Base-by-base conservation (phyloP, 2,888 invertebrate genomes). In the Tromatobia lineatoria region DNA sequence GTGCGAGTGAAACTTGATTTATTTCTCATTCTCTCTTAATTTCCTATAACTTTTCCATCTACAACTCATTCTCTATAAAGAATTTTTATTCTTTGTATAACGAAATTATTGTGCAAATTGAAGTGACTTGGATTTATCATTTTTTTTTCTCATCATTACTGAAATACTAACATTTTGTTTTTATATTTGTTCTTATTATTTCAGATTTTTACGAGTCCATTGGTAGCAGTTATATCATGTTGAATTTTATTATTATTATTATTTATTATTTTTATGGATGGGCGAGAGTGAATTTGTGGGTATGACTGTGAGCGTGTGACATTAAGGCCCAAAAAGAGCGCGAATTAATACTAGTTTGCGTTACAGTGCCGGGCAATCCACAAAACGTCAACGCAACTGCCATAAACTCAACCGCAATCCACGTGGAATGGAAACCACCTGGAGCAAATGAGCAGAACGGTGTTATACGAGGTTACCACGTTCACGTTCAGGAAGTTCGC, bases 301-400 rank as follows among this genome's bases (percentile, higher is more conserved):
- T 75, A 74, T 70, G 88, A 59, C 80, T 85, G 90, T 85, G 71
- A 87, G 90, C 87, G 89, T 85, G 87, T 87, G 87, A 80, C 64
- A 76, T 23, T 45, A 20, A 66, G 64, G 76, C 38, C 61, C 80
- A 29, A 42, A 57, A 71, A 67, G 75, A 73, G 71, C 75, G 11
- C 25, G 50, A 74, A 87, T 89, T 92, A 91, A 92, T 86, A 87
- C 85, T 80, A 80, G 70, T 81, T 91, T 90, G 91, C 90, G 94
- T 95, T 95, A 94, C 96, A 99, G 99, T 99, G 95, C 99, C 99
- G 90, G 99, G 99, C 88, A 98, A 99, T 94, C 99, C 99, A 67
- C 97, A 98, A 94, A 97, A 98, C 91, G 98, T 99, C 86, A 97
- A 97, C 94, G 97, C 97, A 59, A 96, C 95, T 85, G 96, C 98